Evolutionary conservation across 2,888 invertebrate species (phyloP).

Genomic region (Isoperla grammatica): DNA sequence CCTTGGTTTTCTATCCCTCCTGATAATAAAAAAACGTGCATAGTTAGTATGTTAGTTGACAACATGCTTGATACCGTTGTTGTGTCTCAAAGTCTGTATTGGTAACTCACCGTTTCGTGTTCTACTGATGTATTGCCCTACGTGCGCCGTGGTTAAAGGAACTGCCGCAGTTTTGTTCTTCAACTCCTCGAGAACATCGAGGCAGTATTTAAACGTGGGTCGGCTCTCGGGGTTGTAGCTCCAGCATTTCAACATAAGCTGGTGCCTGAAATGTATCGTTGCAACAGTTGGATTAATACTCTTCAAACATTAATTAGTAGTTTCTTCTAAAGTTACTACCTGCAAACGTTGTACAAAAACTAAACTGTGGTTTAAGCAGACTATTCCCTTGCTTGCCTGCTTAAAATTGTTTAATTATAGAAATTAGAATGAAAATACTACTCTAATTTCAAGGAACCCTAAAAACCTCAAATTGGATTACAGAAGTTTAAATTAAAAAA

Average conservation of each 20-base stretch:
- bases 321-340: neutral
- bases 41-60: constrained; percentile 17
- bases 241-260: constrained; percentile 86
- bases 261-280: constrained; percentile 61
- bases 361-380: neutral
- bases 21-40: constrained; percentile 33
- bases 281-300: constrained; percentile 21
- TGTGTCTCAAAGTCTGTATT: neutral
- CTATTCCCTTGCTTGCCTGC: neutral
- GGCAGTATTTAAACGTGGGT: constrained; percentile 80
- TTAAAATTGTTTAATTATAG: no score
- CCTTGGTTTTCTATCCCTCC: constrained; percentile 69
- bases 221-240: constrained; percentile 72
- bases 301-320: constrained; percentile 13
- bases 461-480: no score
- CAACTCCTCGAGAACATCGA: constrained; percentile 54
- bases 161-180: constrained; percentile 38
- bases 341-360: neutral
- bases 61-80: neutral
- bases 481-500: no score
- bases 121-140: constrained; percentile 47
- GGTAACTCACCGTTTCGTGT: constrained; percentile 42
- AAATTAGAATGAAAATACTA: no score
- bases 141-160: constrained; percentile 44
- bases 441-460: no score